These are phyloP conservation scores for Paracyclopina nana DNA, from an alignment of 1,140 invertebrate species.

Conservation along the genomic window DNA sequence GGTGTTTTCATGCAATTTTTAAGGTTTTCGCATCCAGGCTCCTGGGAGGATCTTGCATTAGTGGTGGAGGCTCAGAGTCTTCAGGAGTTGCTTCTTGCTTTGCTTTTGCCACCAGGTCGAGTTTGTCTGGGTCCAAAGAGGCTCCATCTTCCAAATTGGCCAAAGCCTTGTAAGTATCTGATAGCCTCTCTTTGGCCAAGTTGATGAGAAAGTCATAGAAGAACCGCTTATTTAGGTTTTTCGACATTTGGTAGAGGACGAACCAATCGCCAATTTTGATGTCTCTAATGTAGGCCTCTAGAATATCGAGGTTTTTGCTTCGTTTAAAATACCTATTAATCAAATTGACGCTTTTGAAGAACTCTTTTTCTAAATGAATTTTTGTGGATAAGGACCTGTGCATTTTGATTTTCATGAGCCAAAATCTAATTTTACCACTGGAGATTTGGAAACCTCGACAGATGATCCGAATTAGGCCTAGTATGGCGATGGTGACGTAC, in stretches of 20 bases:
- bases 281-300: conserved; percentile 51
- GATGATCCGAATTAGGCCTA: not conserved
- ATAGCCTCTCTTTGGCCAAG: no score
- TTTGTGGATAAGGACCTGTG: not conserved
- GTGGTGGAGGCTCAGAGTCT: no score
- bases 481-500: conserved; percentile 23
- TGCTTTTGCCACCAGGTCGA: no score
- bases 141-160: no score
- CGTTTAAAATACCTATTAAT: conserved; percentile 5
- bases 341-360: no score
- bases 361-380: no score
- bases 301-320: conserved; percentile 28
- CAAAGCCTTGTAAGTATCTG: no score
- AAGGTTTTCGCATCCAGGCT: no score
- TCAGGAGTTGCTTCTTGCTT: no score
- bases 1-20: no score
- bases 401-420: conserved; percentile 1
- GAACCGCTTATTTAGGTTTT: conserved; percentile 11
- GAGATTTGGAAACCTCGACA: not conserved
- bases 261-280: conserved; percentile 11
- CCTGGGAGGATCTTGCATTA: no score
- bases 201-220: conserved; percentile 11
- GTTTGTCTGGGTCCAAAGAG: no score
- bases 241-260: conserved; percentile 12
- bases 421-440: not conserved